These are phyloP conservation scores for Montipora capricornis DNA, from an alignment of 64 coral and sea anemone species.

Conservation along the genomic window DNA sequence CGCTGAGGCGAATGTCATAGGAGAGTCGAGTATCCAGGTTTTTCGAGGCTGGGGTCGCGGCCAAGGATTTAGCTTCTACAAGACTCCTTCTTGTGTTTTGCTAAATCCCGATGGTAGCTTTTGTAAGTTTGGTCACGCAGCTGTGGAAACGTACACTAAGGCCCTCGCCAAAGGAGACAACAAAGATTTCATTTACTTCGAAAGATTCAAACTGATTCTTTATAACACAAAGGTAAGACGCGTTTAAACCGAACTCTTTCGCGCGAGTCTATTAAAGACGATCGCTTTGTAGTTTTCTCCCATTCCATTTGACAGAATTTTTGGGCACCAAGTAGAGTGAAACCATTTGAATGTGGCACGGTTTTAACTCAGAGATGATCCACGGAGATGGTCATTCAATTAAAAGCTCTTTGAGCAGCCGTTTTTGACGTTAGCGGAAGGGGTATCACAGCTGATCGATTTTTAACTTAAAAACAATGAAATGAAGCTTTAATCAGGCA, in stretches of 20 bases:
- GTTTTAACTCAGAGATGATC: no score
- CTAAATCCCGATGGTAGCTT: conserved; percentile 58
- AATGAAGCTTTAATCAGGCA: no score
- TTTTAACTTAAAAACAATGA: no score
- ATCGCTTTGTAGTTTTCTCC: no score
- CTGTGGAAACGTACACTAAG: conserved; percentile 66
- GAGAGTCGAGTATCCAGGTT: conserved; percentile 58
- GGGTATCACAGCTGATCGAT: no score
- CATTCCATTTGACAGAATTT: no score
- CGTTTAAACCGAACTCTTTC: not conserved
- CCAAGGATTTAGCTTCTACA: conserved; percentile 78
- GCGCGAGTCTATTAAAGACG: not conserved
- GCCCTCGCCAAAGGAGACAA: conserved; percentile 57
- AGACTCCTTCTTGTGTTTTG: conserved; percentile 65
- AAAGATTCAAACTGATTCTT: conserved; percentile 69
- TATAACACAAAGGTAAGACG: conserved; percentile 73
- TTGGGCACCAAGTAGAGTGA: no score
- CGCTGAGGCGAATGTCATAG: conserved; percentile 47
- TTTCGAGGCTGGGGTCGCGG: conserved; percentile 76
- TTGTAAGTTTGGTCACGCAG: conserved; percentile 67
- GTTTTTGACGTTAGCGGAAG: no score
- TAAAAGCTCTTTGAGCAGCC: no score
- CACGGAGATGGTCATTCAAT: no score
- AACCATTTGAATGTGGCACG: no score
- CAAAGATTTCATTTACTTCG: conserved; percentile 59